Evolutionary conservation across 2,888 invertebrate species (phyloP), one percentile per base, ranked within the genome.

Genomic region (Drosophila nr. perissopoda): DNA sequence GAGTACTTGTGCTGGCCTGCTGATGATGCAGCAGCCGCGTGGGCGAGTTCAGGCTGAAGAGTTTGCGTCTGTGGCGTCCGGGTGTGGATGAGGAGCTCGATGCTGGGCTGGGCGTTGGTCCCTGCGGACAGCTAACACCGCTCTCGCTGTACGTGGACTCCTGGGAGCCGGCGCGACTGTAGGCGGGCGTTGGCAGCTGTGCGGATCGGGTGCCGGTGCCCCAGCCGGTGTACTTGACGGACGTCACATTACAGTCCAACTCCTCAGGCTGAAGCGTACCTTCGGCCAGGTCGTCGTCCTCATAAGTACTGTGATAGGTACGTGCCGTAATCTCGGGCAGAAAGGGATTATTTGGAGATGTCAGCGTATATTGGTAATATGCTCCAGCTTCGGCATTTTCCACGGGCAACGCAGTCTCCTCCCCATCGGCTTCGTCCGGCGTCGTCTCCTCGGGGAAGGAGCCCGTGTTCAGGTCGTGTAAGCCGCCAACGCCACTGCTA

Each of bases 311-410:
- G 66, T 92, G 91, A 73, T 92, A 93, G 33, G 90, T 91, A 42
- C 92, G 89, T 10, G 92, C 92, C 6, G 92, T 92, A 18, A 93
- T 93, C 82, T 93, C 93, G 38, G 93, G 93, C 57, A 93, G 70
- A 69, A 93, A 93, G 2, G 93, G 93, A 90, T 93, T 93, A 74
- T 92, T 93, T 13, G 93, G 93, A 1, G 93, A 93, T 11, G 93
- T 92, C 31, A 92, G 74, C 13, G 91, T 92, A 49, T 92, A 92
- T 61, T 92, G 92, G 65, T 92, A 93, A 62, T 92, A 92, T 45
- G 89, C 83, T 6, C 90, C 89, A 0, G 76, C 69, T 7, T 82
- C 87, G 16, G 66, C 61, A 10, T 78, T 82, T 29, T 87, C 83
- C 34, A 63, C 76, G 0, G 81, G 80, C 63, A 82, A 33, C 8